Conservation (phyloP, 2,888 invertebrate species). For the Chouioia cunea region DNA sequence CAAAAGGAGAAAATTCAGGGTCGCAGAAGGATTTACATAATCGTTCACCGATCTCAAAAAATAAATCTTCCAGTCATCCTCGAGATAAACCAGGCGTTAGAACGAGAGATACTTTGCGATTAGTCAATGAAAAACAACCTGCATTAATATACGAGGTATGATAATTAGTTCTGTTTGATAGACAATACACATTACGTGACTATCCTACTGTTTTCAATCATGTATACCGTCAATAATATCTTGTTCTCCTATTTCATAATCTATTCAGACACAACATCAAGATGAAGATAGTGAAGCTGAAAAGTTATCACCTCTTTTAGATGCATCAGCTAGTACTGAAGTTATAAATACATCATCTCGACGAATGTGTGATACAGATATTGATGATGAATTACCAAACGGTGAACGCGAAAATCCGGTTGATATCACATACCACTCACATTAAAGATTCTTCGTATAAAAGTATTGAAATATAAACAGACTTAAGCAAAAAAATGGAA, state of each 20-base stretch:
- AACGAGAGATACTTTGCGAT: constrained; percentile 72
- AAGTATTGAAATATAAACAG: too few species aligned
- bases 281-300: constrained; percentile 89
- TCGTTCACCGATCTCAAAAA: constrained; percentile 61
- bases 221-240: too few species aligned
- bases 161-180: not conserved
- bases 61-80: constrained; percentile 58
- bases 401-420: constrained; percentile 60
- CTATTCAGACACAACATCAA: constrained; percentile 65
- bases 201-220: too few species aligned
- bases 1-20: constrained; percentile 73
- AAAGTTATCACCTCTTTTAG: constrained; percentile 82
- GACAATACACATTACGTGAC: not conserved
- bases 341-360: constrained; percentile 58
- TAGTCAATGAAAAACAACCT: constrained; percentile 74
- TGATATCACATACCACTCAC: constrained; percentile 62
- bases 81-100: constrained; percentile 64
- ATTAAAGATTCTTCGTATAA: constrained; percentile 44
- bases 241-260: not conserved
- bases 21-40: constrained; percentile 64
- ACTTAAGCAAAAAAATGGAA: too few species aligned
- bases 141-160: constrained; percentile 62
- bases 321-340: constrained; percentile 65
- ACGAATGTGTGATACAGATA: constrained; percentile 62
- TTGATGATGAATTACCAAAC: constrained; percentile 64